These are phyloP conservation scores for Sphaerodactylus townsendi DNA, from an alignment of 2,113 vertebrate genomes.

Conservation along the genomic window DNA sequence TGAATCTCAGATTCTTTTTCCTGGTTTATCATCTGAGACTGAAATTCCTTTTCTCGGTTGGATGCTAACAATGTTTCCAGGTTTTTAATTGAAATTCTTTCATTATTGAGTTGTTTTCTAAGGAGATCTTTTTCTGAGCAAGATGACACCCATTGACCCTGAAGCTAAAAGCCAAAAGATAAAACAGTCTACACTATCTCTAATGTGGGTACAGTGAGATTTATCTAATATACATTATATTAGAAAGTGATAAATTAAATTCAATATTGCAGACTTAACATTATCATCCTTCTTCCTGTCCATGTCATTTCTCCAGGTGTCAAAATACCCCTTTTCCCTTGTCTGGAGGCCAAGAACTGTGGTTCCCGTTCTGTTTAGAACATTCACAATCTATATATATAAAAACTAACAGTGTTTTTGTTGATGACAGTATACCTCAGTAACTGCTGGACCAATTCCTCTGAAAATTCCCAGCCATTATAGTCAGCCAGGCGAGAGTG, in stretches of 20 bases:
- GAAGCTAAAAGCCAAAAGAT: conserved; percentile 67
- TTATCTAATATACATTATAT: neutral
- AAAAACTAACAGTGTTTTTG: too few species aligned
- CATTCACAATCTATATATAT: too few species aligned
- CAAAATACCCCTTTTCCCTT: neutral
- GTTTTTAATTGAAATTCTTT: conserved; percentile 76
- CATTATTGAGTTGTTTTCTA: conserved; percentile 78
- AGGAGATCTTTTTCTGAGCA: conserved; percentile 77
- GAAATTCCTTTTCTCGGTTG: conserved; percentile 73
- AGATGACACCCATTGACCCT: conserved; percentile 71
- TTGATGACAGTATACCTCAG: too few species aligned
- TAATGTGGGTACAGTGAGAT: neutral
- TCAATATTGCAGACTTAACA: neutral
- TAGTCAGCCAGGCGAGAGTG: too few species aligned
- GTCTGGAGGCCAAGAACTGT: neutral
- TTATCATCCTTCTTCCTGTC: neutral
- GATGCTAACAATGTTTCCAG: conserved; percentile 74
- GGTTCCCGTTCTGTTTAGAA: neutral
- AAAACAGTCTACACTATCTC: neutral
- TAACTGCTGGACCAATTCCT: too few species aligned
- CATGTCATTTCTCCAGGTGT: neutral
- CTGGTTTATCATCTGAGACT: conserved; percentile 70
- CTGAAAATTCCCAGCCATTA: too few species aligned
- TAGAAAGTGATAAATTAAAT: neutral
- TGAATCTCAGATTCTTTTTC: conserved; percentile 80